A percentile compares a stretch with the other conserved stretches of the same genome.
Conservation (phyloP, 2,888 invertebrate genomes). For the Luffia ferchaultella region DNA sequence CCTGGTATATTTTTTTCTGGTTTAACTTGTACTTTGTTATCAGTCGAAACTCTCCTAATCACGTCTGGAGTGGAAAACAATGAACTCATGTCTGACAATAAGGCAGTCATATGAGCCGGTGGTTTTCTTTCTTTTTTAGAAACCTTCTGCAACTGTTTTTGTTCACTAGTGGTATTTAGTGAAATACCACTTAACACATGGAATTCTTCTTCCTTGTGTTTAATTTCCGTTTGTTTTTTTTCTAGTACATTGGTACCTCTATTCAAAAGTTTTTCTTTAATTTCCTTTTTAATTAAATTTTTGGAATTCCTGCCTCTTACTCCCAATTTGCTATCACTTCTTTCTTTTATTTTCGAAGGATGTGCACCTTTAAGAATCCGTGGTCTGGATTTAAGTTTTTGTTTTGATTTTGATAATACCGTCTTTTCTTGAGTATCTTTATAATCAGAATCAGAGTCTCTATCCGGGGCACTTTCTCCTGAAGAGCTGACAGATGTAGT, state of each 20-base stretch:
- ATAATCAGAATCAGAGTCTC: constrained; percentile 70
- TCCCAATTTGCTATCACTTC: constrained; percentile 17
- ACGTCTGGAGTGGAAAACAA: constrained; percentile 83
- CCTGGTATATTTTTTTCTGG: constrained; percentile 39
- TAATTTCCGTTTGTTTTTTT: constrained; percentile 22
- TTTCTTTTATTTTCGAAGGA: constrained; percentile 15
- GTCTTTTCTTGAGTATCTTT: constrained; percentile 38
- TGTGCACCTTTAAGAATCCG: constrained; percentile 40
- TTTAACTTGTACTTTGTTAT: constrained; percentile 51
- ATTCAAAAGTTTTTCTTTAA: constrained; percentile 39
- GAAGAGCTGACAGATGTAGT: constrained; percentile 54
- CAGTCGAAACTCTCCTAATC: constrained; percentile 71
- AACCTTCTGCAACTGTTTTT: constrained; percentile 46
- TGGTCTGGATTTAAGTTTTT: constrained; percentile 40
- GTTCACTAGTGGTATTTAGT: constrained; percentile 10
- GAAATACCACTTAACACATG: constrained; percentile 7
- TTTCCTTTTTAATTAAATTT: constrained; percentile 34
- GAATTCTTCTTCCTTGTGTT: constrained; percentile 36
- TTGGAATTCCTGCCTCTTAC: constrained; percentile 28
- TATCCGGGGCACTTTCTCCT: constrained; percentile 65
- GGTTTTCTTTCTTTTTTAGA: constrained; percentile 65
- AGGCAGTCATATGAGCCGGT: constrained; percentile 64
- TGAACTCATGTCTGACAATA: constrained; percentile 70
- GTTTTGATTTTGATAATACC: constrained; percentile 11
- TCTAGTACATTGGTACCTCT: constrained; percentile 29